Evolutionary conservation across 2,888 invertebrate genomes (phyloP).

Genomic region (Cosmia pyralina): DNA sequence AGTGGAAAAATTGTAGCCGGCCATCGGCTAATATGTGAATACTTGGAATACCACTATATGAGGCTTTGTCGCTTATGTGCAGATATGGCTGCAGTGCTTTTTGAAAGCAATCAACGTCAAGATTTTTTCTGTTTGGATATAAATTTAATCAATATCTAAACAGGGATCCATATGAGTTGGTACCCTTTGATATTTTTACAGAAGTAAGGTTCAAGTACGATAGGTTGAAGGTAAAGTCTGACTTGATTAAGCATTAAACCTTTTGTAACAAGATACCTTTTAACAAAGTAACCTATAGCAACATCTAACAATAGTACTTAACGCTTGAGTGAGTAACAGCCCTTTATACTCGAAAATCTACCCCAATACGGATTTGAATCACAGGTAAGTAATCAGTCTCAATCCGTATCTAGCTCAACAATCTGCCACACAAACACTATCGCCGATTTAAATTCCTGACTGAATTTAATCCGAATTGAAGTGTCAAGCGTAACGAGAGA

Average conservation of each 20-base stretch:
- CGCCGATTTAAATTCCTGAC: conserved; percentile 77
- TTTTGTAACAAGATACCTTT: conserved; percentile 4
- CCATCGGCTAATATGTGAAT: conserved; percentile 87
- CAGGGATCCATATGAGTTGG: no score
- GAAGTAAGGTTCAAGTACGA: not conserved
- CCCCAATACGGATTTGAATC: conserved; percentile 50
- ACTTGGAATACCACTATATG: conserved; percentile 82
- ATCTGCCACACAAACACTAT: conserved; percentile 60
- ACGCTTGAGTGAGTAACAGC: conserved; percentile 20
- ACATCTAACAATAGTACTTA: conserved; percentile 23
- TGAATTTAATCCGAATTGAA: conserved; percentile 87
- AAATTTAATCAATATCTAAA: not conserved
- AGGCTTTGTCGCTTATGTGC: conserved; percentile 68
- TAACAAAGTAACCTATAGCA: conserved; percentile 8
- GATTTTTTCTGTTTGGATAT: not conserved
- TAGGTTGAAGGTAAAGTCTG: not conserved
- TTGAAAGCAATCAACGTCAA: conserved; percentile 11
- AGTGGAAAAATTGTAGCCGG: conserved; percentile 86
- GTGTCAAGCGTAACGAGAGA: conserved; percentile 87
- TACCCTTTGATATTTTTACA: not conserved
- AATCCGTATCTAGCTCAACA: conserved; percentile 58
- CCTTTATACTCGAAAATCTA: conserved; percentile 19
- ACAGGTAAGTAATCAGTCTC: conserved; percentile 56
- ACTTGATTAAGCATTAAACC: not conserved
- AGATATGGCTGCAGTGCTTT: conserved; percentile 28